Conservation (phyloP, 2,113 vertebrate genomes). For the Catharus fuscescens region DNA sequence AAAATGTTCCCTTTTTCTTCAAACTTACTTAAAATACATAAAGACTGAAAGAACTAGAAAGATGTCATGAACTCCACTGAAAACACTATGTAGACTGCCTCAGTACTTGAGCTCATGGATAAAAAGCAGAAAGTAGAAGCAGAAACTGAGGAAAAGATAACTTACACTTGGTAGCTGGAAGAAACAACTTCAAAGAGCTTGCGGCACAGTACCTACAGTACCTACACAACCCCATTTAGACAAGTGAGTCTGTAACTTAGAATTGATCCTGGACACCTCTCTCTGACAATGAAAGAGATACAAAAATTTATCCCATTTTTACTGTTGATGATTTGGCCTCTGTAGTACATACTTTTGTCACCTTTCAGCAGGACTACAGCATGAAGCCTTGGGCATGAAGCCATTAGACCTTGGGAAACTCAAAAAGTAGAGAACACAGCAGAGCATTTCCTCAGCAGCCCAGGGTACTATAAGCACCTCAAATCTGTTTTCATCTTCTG, state of each 20-base stretch:
- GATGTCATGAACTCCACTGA: background rate
- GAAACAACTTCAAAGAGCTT: background rate
- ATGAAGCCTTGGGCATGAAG: background rate
- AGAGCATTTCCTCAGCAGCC: background rate
- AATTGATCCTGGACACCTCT: background rate
- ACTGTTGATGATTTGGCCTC: background rate
- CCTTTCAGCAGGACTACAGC: background rate
- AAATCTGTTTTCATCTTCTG: constrained; percentile 1
- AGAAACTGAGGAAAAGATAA: background rate
- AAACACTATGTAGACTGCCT: background rate
- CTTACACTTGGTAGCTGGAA: background rate
- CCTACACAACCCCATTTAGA: background rate
- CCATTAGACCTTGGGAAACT: constrained; percentile 18
- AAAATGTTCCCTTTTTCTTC: background rate
- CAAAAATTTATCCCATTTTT: background rate
- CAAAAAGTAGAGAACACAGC: constrained; percentile 10
- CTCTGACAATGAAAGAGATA: background rate
- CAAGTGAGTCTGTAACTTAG: background rate
- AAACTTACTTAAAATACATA: background rate
- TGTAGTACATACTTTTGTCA: background rate
- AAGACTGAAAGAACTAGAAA: background rate
- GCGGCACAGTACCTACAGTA: background rate
- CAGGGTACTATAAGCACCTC: background rate
- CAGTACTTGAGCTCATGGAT: background rate
- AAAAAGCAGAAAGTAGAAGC: constrained; percentile 2